Evolutionary conservation across 2,888 invertebrate species (phyloP).

Genomic region (Macaria notata): DNA sequence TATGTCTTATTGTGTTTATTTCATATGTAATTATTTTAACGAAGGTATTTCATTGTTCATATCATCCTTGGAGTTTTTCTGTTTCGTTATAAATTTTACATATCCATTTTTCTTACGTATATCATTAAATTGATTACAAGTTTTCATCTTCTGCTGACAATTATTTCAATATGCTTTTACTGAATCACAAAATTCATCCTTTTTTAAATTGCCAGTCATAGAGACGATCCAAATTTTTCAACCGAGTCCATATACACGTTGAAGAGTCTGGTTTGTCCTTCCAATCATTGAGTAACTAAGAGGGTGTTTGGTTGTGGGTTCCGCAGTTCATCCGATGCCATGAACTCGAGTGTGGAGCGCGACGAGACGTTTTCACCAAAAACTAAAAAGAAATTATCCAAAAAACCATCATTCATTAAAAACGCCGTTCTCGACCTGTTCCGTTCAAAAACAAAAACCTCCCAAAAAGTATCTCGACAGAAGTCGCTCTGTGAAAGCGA

Average conservation of each 20-base stretch:
- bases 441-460: slow-evolving; percentile 77
- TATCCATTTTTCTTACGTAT: slow-evolving; percentile 10
- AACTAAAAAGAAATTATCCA: slow-evolving; percentile 82
- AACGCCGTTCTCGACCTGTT: slow-evolving; percentile 79
- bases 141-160: slow-evolving; percentile 37
- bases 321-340: slow-evolving; percentile 78
- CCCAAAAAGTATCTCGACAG: slow-evolving; percentile 76
- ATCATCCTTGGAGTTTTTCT: too few species aligned
- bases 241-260: slow-evolving; percentile 41
- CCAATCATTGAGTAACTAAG: slow-evolving; percentile 74
- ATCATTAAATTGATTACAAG: slow-evolving; percentile 14
- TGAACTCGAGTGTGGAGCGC: slow-evolving; percentile 78
- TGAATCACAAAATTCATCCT: slow-evolving; percentile 67
- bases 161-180: slow-evolving; percentile 80
- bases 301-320: slow-evolving; percentile 80
- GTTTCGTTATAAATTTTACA: neutral
- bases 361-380: slow-evolving; percentile 79
- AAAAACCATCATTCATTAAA: slow-evolving; percentile 81
- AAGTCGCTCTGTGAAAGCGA: slow-evolving; percentile 78
- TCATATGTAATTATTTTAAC: too few species aligned
- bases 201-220: slow-evolving; percentile 57
- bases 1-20: too few species aligned
- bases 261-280: slow-evolving; percentile 54
- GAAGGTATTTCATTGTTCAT: too few species aligned
- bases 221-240: slow-evolving; percentile 63